Conservation (phyloP, 2,888 invertebrate genomes). For the Holacanthella duospinosa region DNA sequence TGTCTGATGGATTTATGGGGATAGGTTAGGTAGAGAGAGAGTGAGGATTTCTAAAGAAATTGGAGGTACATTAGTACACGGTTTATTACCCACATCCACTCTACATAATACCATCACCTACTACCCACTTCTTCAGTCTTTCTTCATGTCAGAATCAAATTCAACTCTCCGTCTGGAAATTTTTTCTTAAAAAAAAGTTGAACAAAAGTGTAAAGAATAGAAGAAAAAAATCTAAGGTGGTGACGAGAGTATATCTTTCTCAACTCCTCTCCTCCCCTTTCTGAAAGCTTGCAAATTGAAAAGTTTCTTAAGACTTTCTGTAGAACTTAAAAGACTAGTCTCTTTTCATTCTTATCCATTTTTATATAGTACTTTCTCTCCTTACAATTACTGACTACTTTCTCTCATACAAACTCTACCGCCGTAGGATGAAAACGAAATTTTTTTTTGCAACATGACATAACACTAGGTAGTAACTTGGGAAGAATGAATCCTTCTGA, state of each 20-base stretch:
- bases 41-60: not conserved
- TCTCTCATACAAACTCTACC: not conserved
- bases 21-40: not conserved
- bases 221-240: not conserved
- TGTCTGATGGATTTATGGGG: no score
- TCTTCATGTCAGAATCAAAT: not conserved
- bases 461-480: no score
- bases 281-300: constrained; percentile 2
- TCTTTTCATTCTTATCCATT: no score
- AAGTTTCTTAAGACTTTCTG: not conserved
- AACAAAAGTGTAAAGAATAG: not conserved
- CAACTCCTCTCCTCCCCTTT: not conserved
- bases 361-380: not conserved
- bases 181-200: not conserved
- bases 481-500: no score
- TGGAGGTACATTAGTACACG: constrained; percentile 1
- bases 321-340: not conserved
- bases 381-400: not conserved
- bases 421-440: no score
- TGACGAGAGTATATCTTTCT: not conserved
- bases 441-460: no score
- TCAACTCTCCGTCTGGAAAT: not conserved
- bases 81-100: constrained; percentile 1
- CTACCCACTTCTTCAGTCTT: not conserved
- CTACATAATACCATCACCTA: not conserved